Base-by-base conservation (phyloP, 64 coral and sea anemone genomes). In the Porites australiensis region DNA sequence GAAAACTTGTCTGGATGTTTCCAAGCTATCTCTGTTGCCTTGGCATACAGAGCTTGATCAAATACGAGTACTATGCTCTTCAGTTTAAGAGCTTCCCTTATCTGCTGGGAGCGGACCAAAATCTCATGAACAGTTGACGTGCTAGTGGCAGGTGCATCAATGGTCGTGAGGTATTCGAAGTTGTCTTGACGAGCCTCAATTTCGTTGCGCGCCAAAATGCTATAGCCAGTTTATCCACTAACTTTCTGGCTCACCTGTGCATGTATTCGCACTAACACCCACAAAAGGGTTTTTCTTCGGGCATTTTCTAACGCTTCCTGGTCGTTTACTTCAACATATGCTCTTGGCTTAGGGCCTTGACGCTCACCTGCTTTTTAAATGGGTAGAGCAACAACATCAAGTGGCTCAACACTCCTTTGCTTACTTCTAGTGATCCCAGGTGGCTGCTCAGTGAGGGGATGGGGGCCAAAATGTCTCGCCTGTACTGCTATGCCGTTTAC, bases 401-500 rank as follows among this genome's bases (percentile, higher is more conserved):
- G 19, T 54, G 23, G 5, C 18, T 80, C 77, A 8, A 79, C 55
- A 47, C 52, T 80, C 48, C 49, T 80, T 80, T 18, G 5, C 44
- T 80, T 80, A 13, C 19, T 58, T 62, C 58, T 80, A 21, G 18
- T 43, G 23, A 80, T 80, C 19, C 21, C 27, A 44, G 27, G 19
- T 55, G 58, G 12, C 77, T 55, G 49, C 77, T 80, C 18, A 23
- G 47, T 37, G 27, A 43, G 50, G 58, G 49, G 77, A 44, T 80
- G 49, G 23, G 77, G 50, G 77, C 77, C 51, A 43, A 80, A 80
- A 80, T 80, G 50, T 20, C 49, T 20, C 3, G 77, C 48, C 46
- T 80, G 77, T 8, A 80, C 77, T 37, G 77, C 77, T 54, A 57
- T 80, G n/a, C 77, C 77, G 58, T 80, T 80, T 54, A 80, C 77